These are phyloP conservation scores for Bombus confusus DNA, from an alignment of 1,140 invertebrate species.

Conservation along the genomic window DNA sequence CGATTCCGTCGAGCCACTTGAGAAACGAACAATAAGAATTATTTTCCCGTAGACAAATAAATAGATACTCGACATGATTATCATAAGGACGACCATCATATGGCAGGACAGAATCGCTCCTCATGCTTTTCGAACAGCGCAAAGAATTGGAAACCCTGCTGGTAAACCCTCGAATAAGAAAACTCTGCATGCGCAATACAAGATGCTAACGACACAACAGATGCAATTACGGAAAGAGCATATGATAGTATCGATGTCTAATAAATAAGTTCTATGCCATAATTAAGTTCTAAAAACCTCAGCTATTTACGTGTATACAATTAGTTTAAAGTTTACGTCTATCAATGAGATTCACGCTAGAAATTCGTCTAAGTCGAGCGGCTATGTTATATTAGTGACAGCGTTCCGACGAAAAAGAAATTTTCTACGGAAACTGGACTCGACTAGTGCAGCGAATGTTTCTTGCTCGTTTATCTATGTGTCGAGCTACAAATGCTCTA, in stretches of 20 bases:
- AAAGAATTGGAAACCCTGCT: slow-evolving; percentile 65
- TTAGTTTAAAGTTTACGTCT: slow-evolving; percentile 70
- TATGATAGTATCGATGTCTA: slow-evolving; percentile 56
- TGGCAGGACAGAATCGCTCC: slow-evolving; percentile 59
- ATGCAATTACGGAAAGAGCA: slow-evolving; percentile 71
- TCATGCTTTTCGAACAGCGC: slow-evolving; percentile 63
- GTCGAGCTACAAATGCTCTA: slow-evolving; percentile 59
- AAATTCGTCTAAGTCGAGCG: slow-evolving; percentile 61
- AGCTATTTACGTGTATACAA: slow-evolving; percentile 47
- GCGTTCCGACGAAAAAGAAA: slow-evolving; percentile 48
- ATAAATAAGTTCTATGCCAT: slow-evolving; percentile 43
- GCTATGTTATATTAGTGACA: slow-evolving; percentile 62
- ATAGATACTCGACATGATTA: not conserved
- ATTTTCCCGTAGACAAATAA: not conserved
- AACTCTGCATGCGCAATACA: slow-evolving; percentile 73
- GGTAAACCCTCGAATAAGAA: slow-evolving; percentile 59
- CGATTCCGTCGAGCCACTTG: slow-evolving; percentile 56
- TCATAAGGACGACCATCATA: not conserved
- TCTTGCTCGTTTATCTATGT: slow-evolving; percentile 29
- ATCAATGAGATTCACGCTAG: slow-evolving; percentile 74
- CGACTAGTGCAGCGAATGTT: slow-evolving; percentile 16
- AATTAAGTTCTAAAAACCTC: slow-evolving; percentile 50
- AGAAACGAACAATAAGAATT: not conserved
- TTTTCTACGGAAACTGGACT: slow-evolving; percentile 56
- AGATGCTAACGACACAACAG: slow-evolving; percentile 72